These are phyloP conservation scores for Hetaerina titia DNA, from an alignment of 2,888 invertebrate genomes.

Conservation along the genomic window DNA sequence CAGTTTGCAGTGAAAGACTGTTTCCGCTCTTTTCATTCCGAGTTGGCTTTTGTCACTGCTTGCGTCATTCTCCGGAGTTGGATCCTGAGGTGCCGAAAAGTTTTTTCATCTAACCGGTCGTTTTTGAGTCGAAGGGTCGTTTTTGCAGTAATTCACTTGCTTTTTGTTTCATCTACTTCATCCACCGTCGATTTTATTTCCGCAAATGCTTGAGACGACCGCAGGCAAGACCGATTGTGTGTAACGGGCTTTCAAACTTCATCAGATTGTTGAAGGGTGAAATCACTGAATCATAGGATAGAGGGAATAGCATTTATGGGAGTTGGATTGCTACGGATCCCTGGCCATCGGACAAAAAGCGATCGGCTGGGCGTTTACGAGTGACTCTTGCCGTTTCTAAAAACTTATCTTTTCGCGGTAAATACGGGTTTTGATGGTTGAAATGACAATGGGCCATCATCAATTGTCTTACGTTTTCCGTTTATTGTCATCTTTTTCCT, in stretches of 20 bases:
- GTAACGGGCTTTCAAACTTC: slow-evolving; percentile 62
- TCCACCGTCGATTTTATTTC: slow-evolving; percentile 57
- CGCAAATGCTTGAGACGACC: slow-evolving; percentile 53
- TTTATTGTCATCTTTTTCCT: too few species aligned
- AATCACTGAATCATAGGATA: slow-evolving; percentile 32
- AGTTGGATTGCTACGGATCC: neutral
- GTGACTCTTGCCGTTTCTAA: neutral
- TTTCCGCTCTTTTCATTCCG: neutral
- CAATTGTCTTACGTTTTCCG: too few species aligned
- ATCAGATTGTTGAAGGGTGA: slow-evolving; percentile 47
- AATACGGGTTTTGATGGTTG: too few species aligned
- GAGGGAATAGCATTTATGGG: neutral
- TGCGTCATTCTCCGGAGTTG: neutral
- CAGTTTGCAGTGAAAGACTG: slow-evolving; percentile 7
- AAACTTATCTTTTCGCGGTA: neutral
- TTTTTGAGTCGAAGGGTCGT: neutral
- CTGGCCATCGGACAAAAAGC: neutral
- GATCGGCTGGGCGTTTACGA: neutral
- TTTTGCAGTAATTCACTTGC: neutral
- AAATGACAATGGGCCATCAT: too few species aligned
- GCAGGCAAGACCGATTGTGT: slow-evolving; percentile 46
- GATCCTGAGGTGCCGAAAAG: slow-evolving; percentile 19
- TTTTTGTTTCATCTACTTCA: neutral
- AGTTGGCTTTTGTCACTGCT: neutral
- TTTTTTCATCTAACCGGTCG: neutral